phyloP scores from a whole-genome alignment of 2,113 vertebrate genomes.

The Chloropsis hardwickii region DNA sequence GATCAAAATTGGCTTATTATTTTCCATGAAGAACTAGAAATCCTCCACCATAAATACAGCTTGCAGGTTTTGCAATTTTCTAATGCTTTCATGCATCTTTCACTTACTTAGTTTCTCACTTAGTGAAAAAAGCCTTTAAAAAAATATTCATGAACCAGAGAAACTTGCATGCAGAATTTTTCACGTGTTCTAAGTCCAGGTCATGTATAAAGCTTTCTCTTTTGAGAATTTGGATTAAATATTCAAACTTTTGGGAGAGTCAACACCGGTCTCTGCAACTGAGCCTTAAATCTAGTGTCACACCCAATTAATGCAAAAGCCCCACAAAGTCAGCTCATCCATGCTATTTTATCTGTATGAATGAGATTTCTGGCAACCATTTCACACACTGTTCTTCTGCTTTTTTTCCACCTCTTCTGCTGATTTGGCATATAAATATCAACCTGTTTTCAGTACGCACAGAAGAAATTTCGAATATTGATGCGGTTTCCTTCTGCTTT shows the following conservation, averaged over 20 bases:
- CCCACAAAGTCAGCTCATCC: neutral
- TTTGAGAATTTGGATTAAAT: neutral
- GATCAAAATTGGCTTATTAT: neutral
- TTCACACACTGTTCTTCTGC: neutral
- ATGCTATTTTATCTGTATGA: neutral
- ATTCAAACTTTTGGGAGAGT: neutral
- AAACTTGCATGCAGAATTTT: neutral
- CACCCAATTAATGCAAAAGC: neutral
- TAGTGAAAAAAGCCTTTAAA: neutral
- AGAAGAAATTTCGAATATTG: neutral
- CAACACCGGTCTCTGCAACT: neutral
- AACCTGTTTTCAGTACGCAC: neutral
- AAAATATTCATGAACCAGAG: neutral
- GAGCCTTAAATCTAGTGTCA: neutral
- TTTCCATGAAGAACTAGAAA: neutral
- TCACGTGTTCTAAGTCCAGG: neutral
- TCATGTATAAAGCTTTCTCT: neutral
- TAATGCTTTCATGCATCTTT: neutral
- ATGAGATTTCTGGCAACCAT: neutral
- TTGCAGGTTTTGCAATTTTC: neutral
- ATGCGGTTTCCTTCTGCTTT: neutral
- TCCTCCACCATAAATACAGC: neutral
- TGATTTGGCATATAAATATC: neutral
- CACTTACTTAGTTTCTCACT: neutral
- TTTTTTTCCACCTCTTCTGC: neutral